Conservation (phyloP, 2,888 invertebrate genomes). For the Anodontia alba region DNA sequence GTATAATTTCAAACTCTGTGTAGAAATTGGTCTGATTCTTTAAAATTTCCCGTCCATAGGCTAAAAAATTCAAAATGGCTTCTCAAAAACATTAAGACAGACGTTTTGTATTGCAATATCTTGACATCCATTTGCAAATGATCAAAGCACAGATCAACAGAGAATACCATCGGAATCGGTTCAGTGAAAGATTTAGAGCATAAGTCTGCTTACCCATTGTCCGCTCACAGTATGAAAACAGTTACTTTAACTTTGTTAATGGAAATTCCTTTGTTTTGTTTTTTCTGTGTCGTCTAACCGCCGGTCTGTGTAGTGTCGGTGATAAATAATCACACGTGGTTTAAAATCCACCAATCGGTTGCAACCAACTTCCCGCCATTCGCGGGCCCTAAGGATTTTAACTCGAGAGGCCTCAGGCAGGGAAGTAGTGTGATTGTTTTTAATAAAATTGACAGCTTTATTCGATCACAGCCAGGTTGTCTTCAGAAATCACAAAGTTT, state of each 20-base stretch:
- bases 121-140: not conserved
- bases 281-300: not conserved
- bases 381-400: constrained; percentile 58
- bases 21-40: not conserved
- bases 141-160: too few relatives aligned
- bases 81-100: not conserved
- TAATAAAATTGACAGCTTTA: too few relatives aligned
- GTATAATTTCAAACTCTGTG: too few relatives aligned
- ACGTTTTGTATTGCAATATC: too few relatives aligned
- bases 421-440: too few relatives aligned
- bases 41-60: not conserved
- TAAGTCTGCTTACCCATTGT: not conserved
- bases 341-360: constrained; percentile 64
- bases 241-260: too few relatives aligned
- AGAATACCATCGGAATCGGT: too few relatives aligned
- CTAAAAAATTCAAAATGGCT: not conserved
- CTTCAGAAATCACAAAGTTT: too few relatives aligned
- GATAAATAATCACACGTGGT: constrained; percentile 67
- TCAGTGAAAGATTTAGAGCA: too few relatives aligned
- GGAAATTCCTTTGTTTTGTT: constrained; percentile 3
- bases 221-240: not conserved
- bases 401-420: constrained; percentile 33
- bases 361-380: constrained; percentile 67
- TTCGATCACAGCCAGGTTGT: too few relatives aligned
- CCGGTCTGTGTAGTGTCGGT: constrained; percentile 10